phyloP scores from a whole-genome alignment of 2,797 vertebrate species.

The Myotis daubentonii region DNA sequence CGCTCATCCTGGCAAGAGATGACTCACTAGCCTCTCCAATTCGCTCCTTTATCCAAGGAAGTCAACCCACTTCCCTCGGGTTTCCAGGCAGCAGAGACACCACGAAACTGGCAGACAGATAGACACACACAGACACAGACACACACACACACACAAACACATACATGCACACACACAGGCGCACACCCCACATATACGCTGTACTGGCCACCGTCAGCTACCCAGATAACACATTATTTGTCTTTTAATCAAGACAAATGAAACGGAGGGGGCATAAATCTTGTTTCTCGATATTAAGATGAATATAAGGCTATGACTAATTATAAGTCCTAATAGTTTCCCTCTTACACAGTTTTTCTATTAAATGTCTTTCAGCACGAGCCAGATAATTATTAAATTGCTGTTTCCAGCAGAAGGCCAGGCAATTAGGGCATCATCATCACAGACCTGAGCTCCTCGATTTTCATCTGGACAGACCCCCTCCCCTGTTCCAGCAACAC shows the following conservation, averaged over 20 bases:
- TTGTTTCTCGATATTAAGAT: slow-evolving; percentile 76
- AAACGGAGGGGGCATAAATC: slow-evolving; percentile 62
- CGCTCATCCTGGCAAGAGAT: neutral
- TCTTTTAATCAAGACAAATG: slow-evolving; percentile 78
- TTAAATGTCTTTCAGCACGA: slow-evolving; percentile 54
- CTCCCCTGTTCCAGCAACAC: neutral
- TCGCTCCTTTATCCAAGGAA: slow-evolving; percentile 19
- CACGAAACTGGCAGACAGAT: neutral
- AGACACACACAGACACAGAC: neutral
- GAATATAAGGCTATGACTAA: slow-evolving; percentile 79
- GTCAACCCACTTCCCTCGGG: neutral
- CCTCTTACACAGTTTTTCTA: slow-evolving; percentile 71
- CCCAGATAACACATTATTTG: neutral
- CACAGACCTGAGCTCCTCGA: neutral
- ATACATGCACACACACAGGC: too few species aligned
- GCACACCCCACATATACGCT: neutral
- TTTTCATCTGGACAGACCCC: neutral
- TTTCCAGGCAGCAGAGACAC: neutral
- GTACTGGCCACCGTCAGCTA: neutral
- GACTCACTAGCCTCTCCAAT: neutral
- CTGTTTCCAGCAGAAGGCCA: slow-evolving; percentile 6
- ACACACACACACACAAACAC: too few species aligned
- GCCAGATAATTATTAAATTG: slow-evolving; percentile 48
- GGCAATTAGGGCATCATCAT: neutral
- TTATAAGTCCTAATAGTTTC: slow-evolving; percentile 63